Conservation (phyloP, 2,888 invertebrate genomes). For the Drosophila anceps region DNA sequence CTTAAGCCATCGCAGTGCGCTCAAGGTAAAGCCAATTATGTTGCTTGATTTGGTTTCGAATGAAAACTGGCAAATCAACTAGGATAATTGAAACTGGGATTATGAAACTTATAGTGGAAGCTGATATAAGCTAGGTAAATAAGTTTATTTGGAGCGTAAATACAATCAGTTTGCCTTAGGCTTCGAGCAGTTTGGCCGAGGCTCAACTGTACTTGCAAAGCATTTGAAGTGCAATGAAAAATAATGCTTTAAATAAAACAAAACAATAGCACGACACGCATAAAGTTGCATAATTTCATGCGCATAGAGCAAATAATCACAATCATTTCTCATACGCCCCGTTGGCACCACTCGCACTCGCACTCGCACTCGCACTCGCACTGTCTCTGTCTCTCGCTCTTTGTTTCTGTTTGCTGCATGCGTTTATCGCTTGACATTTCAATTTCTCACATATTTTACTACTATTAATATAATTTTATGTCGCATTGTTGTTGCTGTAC, state of each 20-base stretch:
- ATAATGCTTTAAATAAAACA: neutral
- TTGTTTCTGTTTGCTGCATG: conserved; percentile 6
- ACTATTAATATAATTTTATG: conserved; percentile 52
- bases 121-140: neutral
- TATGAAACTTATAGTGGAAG: neutral
- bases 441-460: conserved; percentile 70
- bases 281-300: conserved; percentile 77
- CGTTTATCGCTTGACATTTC: conserved; percentile 66
- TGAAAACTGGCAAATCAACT: neutral
- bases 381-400: conserved; percentile 13
- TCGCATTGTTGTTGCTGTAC: conserved; percentile 33
- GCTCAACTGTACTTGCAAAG: conserved; percentile 9
- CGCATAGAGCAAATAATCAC: conserved; percentile 77
- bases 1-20: neutral
- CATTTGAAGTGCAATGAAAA: conserved; percentile 6
- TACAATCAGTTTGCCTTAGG: neutral
- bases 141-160: neutral
- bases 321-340: conserved; percentile 63
- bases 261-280: conserved; percentile 38
- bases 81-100: neutral
- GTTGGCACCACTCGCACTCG: conserved; percentile 8
- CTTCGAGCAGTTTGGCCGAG: neutral
- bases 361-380: conserved; percentile 6
- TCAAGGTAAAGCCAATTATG: neutral
- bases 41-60: neutral